A percentile compares a stretch with the other conserved stretches of the same genome.
These are phyloP conservation scores for Grallaria varia DNA, from an alignment of 2,113 vertebrate genomes.

Conservation along the genomic window DNA sequence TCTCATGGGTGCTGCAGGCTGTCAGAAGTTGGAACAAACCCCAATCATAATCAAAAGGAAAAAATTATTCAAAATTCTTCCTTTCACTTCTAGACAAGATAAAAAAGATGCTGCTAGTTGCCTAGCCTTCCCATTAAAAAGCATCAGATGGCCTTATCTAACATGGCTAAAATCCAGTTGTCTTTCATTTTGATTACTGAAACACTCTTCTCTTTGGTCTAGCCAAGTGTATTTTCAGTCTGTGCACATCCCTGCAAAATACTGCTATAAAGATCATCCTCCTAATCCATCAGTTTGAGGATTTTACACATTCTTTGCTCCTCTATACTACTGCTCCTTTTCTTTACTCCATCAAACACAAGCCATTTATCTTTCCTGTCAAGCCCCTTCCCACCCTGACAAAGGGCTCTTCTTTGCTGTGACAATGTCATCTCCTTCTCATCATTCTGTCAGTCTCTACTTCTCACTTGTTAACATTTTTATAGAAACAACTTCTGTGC, in stretches of 20 bases:
- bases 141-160: neutral
- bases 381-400: constrained; percentile 17
- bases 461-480: constrained; percentile 39
- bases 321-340: neutral
- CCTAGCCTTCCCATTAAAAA: neutral
- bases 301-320: constrained; percentile 15
- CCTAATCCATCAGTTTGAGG: constrained; percentile 9
- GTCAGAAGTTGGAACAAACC: neutral
- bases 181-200: neutral
- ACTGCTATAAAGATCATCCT: neutral
- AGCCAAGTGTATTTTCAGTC: neutral
- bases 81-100: neutral
- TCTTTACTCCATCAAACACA: constrained; percentile 24
- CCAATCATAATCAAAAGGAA: neutral
- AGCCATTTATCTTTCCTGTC: constrained; percentile 39
- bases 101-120: neutral
- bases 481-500: neutral
- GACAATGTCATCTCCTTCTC: constrained; percentile 17
- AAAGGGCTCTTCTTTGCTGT: constrained; percentile 32
- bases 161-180: neutral
- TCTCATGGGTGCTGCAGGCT: neutral
- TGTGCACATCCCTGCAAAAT: neutral
- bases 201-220: neutral
- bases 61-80: neutral
- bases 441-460: constrained; percentile 20